These are phyloP conservation scores for Tridacna crocea DNA, from an alignment of 2,888 invertebrate species.

Conservation along the genomic window DNA sequence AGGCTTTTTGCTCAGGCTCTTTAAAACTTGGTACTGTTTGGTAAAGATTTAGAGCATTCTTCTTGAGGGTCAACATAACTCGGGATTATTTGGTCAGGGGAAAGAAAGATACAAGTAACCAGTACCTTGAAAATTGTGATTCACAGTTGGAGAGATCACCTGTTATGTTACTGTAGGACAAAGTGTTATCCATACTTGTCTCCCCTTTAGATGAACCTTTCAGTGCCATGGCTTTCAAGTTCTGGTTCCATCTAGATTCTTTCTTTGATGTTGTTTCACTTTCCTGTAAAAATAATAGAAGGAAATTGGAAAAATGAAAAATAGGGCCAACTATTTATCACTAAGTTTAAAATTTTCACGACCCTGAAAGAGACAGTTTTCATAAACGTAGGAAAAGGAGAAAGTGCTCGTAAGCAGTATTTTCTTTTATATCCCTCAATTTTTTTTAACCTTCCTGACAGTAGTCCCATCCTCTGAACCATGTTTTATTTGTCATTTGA, in stretches of 20 bases:
- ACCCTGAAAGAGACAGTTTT: background rate
- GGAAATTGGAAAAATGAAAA: too few species aligned
- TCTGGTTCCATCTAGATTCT: conserved; percentile 33
- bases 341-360: background rate
- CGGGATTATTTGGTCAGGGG: too few species aligned
- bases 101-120: background rate
- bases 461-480: background rate
- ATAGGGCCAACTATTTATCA: background rate
- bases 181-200: conserved; percentile 70
- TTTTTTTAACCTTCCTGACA: background rate
- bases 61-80: too few species aligned
- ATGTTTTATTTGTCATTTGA: too few species aligned
- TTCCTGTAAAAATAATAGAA: conserved; percentile 61
- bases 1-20: too few species aligned
- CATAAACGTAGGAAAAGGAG: background rate
- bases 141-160: conserved; percentile 79
- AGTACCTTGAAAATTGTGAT: conserved; percentile 78
- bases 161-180: conserved; percentile 75
- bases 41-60: background rate
- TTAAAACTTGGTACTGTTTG: background rate
- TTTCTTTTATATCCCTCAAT: background rate
- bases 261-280: conserved; percentile 59
- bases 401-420: background rate
- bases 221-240: conserved; percentile 70
- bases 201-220: conserved; percentile 67